These are phyloP conservation scores for Artemia sp. DNA, from an alignment of 2,888 invertebrate species.

Conservation along the genomic window DNA sequence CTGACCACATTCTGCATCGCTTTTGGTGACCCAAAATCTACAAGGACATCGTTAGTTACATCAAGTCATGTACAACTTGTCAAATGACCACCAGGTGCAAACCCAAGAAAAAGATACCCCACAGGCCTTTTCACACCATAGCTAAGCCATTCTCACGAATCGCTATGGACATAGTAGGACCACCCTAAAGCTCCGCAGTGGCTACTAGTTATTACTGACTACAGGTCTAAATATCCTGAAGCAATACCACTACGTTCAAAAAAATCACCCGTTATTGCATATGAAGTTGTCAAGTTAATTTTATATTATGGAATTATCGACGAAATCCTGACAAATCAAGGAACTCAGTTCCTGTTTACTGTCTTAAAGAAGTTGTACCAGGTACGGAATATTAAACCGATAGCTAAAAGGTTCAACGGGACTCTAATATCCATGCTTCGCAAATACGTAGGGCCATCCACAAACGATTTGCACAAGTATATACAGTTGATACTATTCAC, in stretches of 20 bases:
- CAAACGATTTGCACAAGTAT: slow-evolving; percentile 8
- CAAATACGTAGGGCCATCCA: slow-evolving; percentile 7
- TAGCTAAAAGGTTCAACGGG: slow-evolving; percentile 2
- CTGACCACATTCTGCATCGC: no score
- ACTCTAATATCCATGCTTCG: slow-evolving; percentile 8
- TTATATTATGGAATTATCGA: background rate
- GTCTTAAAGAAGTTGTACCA: slow-evolving; percentile 8
- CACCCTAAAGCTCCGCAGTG: background rate
- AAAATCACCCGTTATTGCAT: background rate
- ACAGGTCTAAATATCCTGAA: slow-evolving; percentile 13
- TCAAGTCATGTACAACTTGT: background rate
- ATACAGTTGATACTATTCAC: background rate
- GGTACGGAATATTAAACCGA: background rate
- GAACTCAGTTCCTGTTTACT: background rate
- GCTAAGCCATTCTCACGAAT: background rate
- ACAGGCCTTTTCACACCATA: background rate
- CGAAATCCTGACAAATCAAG: slow-evolving; percentile 1
- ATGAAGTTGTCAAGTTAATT: background rate
- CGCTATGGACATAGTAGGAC: slow-evolving; percentile 21
- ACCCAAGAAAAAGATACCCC: slow-evolving; percentile 14
- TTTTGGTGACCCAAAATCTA: no score
- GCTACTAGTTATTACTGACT: slow-evolving; percentile 19
- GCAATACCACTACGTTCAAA: slow-evolving; percentile 8
- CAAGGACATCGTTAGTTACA: background rate
- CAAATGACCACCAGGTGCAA: slow-evolving; percentile 4